Evolutionary conservation across 2,113 vertebrate species (phyloP), one percentile per base, ranked within the genome.

Genomic region (Telmatochromis sp.): DNA sequence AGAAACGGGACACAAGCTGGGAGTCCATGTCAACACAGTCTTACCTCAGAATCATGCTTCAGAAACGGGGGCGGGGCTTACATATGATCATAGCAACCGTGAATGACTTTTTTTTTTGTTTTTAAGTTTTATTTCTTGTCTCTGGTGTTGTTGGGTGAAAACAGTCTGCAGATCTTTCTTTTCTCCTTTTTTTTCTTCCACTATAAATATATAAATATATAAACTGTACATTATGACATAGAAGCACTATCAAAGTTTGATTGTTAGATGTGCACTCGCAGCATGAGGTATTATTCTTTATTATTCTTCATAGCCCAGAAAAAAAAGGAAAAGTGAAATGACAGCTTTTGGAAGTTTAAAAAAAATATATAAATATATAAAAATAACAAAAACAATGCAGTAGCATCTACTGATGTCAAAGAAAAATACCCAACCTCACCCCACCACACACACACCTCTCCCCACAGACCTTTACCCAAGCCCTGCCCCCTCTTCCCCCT

Each of bases 221-320:
- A 94, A 91, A 94, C 94, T 96, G 95, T 97, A 96, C 94, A 96
- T 96, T 96, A 94, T 19, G 88, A 96, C 94, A 94, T 96, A 96
- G 94, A 96, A 96, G 96, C 96, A 96, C 96, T 96, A 96, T 95
- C 83, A 90, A 93, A 95, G 96, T 96, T 94, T 96, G 94, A 95
- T 96, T 96, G 96, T 96, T 96, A 96, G 94, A 93, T 96, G 96
- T 96, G 95, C 95, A 96, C 94, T 96, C 94, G 92, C 96, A 96
- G 96, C 96, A 97, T 97, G 96, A 96, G 95, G 91, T 96, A 95
- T 96, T 95, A 94, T 94, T 89, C 91, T 94, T 93, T 94, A 94
- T 92, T 94, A 94, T 90, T 89, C 87, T 92, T 91, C 92, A 95
- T 91, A 95, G 91, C 88, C 80, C 90, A 87, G 83, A 92, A 92